Evolutionary conservation across 2,113 vertebrate genomes (phyloP), one percentile per base, ranked within the genome.

Genomic region (Hassar affinis): DNA sequence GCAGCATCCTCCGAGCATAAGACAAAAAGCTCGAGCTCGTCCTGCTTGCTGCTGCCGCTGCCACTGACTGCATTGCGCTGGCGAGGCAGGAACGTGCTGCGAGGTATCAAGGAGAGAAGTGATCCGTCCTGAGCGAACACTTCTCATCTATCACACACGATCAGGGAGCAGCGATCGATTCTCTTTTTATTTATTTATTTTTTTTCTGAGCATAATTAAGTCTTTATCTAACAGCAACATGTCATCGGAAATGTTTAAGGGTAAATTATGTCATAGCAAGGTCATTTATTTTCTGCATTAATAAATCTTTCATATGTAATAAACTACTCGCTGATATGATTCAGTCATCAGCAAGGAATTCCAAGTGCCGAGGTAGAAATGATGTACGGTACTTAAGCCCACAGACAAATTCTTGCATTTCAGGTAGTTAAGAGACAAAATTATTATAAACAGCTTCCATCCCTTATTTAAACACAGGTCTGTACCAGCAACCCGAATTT

Each of bases 1-100:
- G 85, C 85, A 81, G 78, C 79, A 78, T 78, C 84, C 81, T 82
- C 78, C 59, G 78, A 83, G 87, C 33, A 61, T 57, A 86, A 79
- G 76, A 79, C 78, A 86, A 85, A 84, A 84, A 78, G 81, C 84
- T 80, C 79, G 78, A 84, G 81, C 87, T 86, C 77, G 78, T 80
- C 82, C 86, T 87, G 84, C 69, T 72, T 81, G 84, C 86, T 82
- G 80, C 86, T 82, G 86, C 86, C 75, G 86, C 86, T 86, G 81
- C 30, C 49, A 57, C 68, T 80, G 84, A 88, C 87, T 88, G 87
- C 87, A 88, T 88, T 88, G 87, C 87, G 87, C 84, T 81, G 84
- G 68, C 52, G 72, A 88, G 84, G 81, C 84, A 85, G 84, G 78
- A 80, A 86, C 57, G 72, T 88, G 81, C 76, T 81, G 78, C 74